Base-by-base conservation (phyloP, 2,888 invertebrate species). In the Agonopterix heracliana region DNA sequence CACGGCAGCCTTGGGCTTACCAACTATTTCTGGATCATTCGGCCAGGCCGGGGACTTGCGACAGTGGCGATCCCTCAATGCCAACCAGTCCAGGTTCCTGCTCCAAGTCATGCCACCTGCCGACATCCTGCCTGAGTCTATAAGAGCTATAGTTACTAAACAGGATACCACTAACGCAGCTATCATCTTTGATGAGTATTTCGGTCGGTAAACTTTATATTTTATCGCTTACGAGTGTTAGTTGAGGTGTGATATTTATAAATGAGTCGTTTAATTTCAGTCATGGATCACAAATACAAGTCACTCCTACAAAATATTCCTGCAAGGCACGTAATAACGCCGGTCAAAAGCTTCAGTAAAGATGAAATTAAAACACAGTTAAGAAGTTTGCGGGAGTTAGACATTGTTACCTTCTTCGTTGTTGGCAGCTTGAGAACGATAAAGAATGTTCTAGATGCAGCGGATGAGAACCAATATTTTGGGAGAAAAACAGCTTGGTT, bases 261-360 rank as follows among this genome's bases (percentile, higher is more conserved):
- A 36, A 45, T 36, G 26, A 9, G 14, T n/a, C 8, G 7, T 54
- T 60, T 55, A 55, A 64, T 84, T 77, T 54, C 83, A 95, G 94
- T 96, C 9, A 96, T 97, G 95, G 96, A 97, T 68, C 96, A 97
- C 85, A 97, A 97, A 78, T 97, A 96, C 80, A 96, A 97, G 78
- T 94, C 96, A 9, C 81, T 98, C 8, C 87, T 98, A 38, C 93
- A 96, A 78, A 97, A 98, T 72, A 94, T 97, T 49, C 95, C 97
- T 5, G 95, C 96, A 0, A 90, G 97, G 9, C 97, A 98, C 77
- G 93, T 97, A 1, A 97, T 98, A 54, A 92, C 94, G 3, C 90
- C 90, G 7, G 85, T 90, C 0, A 90, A 91, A 58, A 82, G 87
- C 60, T 88, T 90, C 36, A 87, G 90, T 51, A 90, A 92, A 58